A percentile compares a stretch with the other conserved stretches of the same genome.
Conservation (phyloP, 2,797 vertebrate species). For the Euphonia xanthogaster region DNA sequence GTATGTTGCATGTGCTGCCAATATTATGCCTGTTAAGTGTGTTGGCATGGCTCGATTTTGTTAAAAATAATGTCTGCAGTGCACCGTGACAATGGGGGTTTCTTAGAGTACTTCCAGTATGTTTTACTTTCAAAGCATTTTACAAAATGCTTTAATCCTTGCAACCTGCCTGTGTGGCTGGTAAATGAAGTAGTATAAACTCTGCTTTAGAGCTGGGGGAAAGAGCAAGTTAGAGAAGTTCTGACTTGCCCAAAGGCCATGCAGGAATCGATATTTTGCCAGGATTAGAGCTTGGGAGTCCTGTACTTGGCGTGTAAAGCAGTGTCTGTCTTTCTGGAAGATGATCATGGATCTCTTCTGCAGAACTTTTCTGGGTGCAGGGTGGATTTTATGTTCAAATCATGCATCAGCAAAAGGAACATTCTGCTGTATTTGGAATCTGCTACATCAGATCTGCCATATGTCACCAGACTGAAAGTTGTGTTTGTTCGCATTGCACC, state of each 20-base stretch:
- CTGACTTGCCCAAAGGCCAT: conserved; percentile 49
- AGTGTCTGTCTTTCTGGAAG: not conserved
- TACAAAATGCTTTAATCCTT: not conserved
- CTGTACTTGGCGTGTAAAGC: not conserved
- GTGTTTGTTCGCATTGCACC: conserved; percentile 15
- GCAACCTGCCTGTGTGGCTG: not conserved
- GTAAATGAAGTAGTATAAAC: conserved; percentile 37
- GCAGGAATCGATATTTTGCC: conserved; percentile 32
- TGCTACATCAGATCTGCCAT: conserved; percentile 57
- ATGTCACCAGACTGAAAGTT: conserved; percentile 47
- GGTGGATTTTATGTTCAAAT: conserved; percentile 34
- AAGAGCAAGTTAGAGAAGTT: conserved; percentile 21
- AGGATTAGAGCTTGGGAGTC: not conserved
- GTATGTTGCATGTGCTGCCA: conserved; percentile 10
- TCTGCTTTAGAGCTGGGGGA: conserved; percentile 6
- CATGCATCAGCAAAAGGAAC: conserved; percentile 61
- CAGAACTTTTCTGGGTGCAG: not conserved
- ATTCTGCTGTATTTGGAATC: conserved; percentile 63
- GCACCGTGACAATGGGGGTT: not conserved
- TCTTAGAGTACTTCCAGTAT: not conserved
- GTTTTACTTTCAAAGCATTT: conserved; percentile 15
- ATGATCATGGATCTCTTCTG: not conserved
- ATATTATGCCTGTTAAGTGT: conserved; percentile 41
- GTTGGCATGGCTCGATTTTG: conserved; percentile 39
- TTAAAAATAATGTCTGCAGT: conserved; percentile 27